Conservation (phyloP, 2,888 invertebrate species). For the Marasmarcha lunaedactyla region DNA sequence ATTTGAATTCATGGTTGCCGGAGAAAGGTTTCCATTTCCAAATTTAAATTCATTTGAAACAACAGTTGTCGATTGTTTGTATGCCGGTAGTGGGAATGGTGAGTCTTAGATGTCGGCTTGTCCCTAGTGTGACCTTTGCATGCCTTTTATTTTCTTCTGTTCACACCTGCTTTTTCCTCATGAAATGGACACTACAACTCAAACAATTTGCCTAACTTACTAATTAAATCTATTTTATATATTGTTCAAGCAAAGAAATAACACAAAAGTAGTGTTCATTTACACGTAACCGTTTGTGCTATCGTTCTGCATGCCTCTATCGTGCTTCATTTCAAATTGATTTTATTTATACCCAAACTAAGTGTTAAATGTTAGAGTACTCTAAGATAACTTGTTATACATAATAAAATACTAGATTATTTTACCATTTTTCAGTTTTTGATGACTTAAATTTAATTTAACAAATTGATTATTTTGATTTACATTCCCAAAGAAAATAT, state of each 20-base stretch:
- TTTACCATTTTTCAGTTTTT: too few relatives aligned
- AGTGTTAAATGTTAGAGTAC: not conserved
- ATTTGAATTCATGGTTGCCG: constrained; percentile 67
- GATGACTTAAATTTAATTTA: too few relatives aligned
- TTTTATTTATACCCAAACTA: constrained; percentile 1
- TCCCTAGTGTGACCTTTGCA: constrained; percentile 27
- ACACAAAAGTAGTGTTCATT: constrained; percentile 26
- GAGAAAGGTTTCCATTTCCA: constrained; percentile 60
- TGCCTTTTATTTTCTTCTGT: constrained; percentile 17
- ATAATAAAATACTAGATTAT: not conserved
- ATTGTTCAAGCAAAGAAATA: not conserved
- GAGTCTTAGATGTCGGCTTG: constrained; percentile 46
- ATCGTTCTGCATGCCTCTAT: constrained; percentile 28
- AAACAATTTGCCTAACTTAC: not conserved
- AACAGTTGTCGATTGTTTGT: constrained; percentile 66
- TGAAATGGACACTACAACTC: constrained; percentile 31
- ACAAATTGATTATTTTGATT: too few relatives aligned
- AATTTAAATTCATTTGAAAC: constrained; percentile 45
- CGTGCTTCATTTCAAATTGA: constrained; percentile 27
- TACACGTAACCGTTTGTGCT: constrained; percentile 19
- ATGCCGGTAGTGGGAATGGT: constrained; percentile 48
- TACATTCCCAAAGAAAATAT: too few relatives aligned
- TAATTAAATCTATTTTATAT: not conserved
- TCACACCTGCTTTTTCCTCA: not conserved
- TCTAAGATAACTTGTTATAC: too few relatives aligned